Conservation (phyloP, 2,797 vertebrate species). For the Acropternis orthonyx region DNA sequence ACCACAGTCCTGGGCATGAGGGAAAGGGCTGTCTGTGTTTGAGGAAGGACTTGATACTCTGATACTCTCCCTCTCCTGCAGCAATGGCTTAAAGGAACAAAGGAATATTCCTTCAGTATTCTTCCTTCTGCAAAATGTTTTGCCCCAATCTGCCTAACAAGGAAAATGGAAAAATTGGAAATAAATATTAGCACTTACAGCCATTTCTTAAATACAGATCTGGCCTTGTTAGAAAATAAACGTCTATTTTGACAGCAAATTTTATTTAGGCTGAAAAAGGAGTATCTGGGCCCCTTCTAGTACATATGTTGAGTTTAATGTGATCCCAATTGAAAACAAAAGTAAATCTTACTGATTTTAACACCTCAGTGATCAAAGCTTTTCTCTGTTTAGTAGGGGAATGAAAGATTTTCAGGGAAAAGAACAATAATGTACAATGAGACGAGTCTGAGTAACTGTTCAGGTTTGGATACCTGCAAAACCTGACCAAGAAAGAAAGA, state of each 20-base stretch:
- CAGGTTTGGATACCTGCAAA: background rate
- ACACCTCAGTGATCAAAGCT: conserved; percentile 26
- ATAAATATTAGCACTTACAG: background rate
- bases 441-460: background rate
- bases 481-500: background rate
- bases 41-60: background rate
- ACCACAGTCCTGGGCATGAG: background rate
- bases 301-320: background rate
- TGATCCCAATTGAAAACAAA: background rate
- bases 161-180: background rate
- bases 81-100: background rate
- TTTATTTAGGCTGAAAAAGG: background rate
- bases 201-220: background rate
- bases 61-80: background rate
- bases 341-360: conserved; percentile 1
- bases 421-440: background rate
- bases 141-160: background rate
- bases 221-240: background rate
- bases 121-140: background rate
- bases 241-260: background rate
- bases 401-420: background rate
- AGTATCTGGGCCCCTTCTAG: background rate
- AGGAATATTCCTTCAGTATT: background rate
- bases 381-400: background rate
- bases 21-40: background rate